These are phyloP conservation scores for Menidia menidia DNA, from an alignment of 2,797 vertebrate genomes.

Conservation along the genomic window DNA sequence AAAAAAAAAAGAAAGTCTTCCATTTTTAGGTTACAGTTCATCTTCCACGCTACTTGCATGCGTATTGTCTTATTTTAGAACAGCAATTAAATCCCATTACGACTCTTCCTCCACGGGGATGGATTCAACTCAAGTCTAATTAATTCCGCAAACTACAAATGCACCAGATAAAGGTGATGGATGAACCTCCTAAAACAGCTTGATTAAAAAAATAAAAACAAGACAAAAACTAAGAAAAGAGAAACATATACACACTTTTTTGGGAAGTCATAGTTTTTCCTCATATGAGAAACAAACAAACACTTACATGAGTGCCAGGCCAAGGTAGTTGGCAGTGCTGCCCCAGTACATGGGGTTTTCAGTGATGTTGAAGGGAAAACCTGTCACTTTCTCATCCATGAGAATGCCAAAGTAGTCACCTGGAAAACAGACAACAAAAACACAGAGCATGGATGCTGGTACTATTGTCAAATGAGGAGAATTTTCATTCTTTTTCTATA, in stretches of 20 bases:
- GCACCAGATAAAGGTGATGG: not conserved
- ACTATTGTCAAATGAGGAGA: not conserved
- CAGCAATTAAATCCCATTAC: conserved; percentile 3
- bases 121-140: not conserved
- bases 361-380: conserved; percentile 90
- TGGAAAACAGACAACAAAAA: conserved; percentile 55
- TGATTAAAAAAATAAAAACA: too few relatives aligned
- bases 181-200: not conserved
- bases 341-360: conserved; percentile 99
- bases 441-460: not conserved
- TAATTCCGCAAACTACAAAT: not conserved
- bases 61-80: conserved; percentile 9
- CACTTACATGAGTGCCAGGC: conserved; percentile 93
- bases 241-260: too few relatives aligned
- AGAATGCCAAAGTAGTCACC: conserved; percentile 97
- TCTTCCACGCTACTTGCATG: not conserved
- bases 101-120: not conserved
- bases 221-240: too few relatives aligned
- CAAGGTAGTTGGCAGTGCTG: conserved; percentile 91
- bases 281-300: conserved; percentile 6
- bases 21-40: conserved; percentile 13
- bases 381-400: conserved; percentile 91
- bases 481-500: not conserved
- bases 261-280: not conserved
- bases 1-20: conserved; percentile 9